Conservation (phyloP, 2,113 vertebrate genomes). For the Mixornis gularis region DNA sequence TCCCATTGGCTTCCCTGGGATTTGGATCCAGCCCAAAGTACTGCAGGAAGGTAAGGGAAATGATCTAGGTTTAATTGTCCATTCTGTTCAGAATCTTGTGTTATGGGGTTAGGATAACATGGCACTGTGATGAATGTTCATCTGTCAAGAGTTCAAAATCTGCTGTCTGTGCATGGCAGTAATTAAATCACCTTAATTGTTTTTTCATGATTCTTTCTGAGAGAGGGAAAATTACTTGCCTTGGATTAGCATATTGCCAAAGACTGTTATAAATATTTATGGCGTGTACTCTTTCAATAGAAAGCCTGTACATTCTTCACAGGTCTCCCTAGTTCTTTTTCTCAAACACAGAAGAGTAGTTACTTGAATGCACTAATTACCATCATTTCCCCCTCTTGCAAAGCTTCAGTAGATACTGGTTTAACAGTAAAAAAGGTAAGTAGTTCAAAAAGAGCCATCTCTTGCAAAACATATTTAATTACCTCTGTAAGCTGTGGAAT, state of each 20-base stretch:
- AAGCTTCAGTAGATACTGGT: neutral
- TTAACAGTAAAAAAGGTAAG: constrained; percentile 12
- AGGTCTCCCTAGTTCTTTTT: constrained; percentile 39
- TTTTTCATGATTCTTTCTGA: constrained; percentile 17
- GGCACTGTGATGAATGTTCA: constrained; percentile 17
- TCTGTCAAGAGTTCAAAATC: constrained; percentile 23
- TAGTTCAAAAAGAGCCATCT: neutral
- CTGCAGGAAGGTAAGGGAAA: constrained; percentile 12
- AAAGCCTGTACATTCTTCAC: constrained; percentile 42
- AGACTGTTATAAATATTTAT: constrained; percentile 59
- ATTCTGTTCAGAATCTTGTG: neutral
- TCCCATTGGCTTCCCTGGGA: constrained; percentile 11
- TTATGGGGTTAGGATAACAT: neutral
- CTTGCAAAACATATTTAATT: neutral
- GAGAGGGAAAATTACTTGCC: constrained; percentile 34
- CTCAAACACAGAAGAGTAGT: neutral
- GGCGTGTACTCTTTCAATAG: neutral
- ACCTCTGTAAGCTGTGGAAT: neutral
- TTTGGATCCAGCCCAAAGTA: constrained; percentile 29
- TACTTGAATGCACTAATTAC: neutral
- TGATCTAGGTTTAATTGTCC: constrained; percentile 12
- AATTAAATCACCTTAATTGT: constrained; percentile 64
- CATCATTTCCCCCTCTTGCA: neutral
- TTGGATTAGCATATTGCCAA: constrained; percentile 50
- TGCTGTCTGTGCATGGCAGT: neutral